Conservation (phyloP, 2,888 invertebrate species). For the Esperia sulphurella region DNA sequence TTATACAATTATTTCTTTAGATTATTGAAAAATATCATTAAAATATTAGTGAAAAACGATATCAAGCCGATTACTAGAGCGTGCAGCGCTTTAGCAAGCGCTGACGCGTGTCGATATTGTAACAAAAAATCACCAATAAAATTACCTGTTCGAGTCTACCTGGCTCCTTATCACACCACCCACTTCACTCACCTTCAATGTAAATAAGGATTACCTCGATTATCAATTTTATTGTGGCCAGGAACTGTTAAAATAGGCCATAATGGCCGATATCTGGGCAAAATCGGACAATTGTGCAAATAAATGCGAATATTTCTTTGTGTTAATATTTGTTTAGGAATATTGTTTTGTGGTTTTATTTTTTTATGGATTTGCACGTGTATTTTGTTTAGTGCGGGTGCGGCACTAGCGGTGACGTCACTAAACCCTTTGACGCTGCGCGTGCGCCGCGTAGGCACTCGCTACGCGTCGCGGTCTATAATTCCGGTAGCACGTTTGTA, state of each 20-base stretch:
- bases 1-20: too few relatives aligned
- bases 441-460: background rate
- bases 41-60: too few relatives aligned
- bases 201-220: slow-evolving; percentile 16
- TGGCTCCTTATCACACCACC: slow-evolving; percentile 11
- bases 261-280: slow-evolving; percentile 2
- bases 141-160: slow-evolving; percentile 6
- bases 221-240: slow-evolving; percentile 14
- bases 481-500: too few relatives aligned
- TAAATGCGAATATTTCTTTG: slow-evolving; percentile 9
- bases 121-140: slow-evolving; percentile 7
- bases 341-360: slow-evolving; percentile 8
- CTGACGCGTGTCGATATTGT: background rate
- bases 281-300: slow-evolving; percentile 14
- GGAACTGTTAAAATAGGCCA: slow-evolving; percentile 7
- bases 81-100: background rate
- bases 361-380: slow-evolving; percentile 9
- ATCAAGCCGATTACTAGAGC: background rate
- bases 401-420: slow-evolving; percentile 2
- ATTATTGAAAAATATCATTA: too few relatives aligned
- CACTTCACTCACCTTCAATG: slow-evolving; percentile 15
- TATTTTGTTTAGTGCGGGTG: slow-evolving; percentile 1
- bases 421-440: background rate
- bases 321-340: slow-evolving; percentile 11
- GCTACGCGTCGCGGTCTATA: background rate